A percentile compares a stretch with the other conserved stretches of the same genome.
Evolutionary conservation across 2,797 vertebrate genomes (phyloP).

Genomic region (Sebastes steindachneri): DNA sequence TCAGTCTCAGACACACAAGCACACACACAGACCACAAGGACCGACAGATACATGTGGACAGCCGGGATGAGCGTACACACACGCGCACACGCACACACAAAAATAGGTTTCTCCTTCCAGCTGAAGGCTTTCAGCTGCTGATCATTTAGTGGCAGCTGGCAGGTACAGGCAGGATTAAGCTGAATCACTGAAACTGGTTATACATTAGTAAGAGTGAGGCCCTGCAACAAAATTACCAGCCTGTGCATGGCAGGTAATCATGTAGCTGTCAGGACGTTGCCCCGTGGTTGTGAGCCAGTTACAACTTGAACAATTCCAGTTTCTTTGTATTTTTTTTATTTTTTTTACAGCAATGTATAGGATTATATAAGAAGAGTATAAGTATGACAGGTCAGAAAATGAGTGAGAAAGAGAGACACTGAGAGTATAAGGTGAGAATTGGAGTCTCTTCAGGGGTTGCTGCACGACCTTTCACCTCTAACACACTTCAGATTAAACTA

Average conservation of each 20-base stretch:
- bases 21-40: constrained; percentile 11
- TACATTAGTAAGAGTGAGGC: not conserved
- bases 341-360: not conserved
- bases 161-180: constrained; percentile 46
- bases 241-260: not conserved
- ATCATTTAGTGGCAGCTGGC: constrained; percentile 42
- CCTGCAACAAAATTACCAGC: constrained; percentile 5
- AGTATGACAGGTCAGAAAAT: not conserved
- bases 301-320: constrained; percentile 8
- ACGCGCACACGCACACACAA: not conserved
- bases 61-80: not conserved
- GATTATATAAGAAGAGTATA: not conserved
- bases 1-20: constrained; percentile 36
- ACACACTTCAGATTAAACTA: constrained; percentile 5
- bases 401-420: not conserved
- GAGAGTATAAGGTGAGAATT: not conserved
- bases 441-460: constrained; percentile 25
- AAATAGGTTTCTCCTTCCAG: constrained; percentile 25
- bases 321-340: not conserved
- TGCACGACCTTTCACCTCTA: constrained; percentile 37
- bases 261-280: not conserved
- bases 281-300: constrained; percentile 5
- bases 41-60: constrained; percentile 28
- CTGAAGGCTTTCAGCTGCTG: constrained; percentile 35
- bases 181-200: constrained; percentile 19